phyloP scores from a whole-genome alignment of 2,888 invertebrate species.

The Netelia melanura region DNA sequence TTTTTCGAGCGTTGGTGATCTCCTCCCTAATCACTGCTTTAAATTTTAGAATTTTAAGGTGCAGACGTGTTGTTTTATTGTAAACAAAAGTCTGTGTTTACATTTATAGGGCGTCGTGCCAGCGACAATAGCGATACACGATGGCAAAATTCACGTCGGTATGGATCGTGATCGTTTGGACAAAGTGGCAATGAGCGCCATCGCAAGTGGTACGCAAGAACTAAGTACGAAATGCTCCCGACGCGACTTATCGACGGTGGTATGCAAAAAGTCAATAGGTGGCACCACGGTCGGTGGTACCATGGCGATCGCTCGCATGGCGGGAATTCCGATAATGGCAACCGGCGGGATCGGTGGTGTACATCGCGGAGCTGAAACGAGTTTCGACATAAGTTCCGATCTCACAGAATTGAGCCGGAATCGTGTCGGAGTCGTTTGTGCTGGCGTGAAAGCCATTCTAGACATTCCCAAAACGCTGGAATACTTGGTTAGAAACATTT shows the following conservation, averaged over 20 bases:
- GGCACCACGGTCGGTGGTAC: conserved; percentile 99
- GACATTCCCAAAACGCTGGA: conserved; percentile 98
- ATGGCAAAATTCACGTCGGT: conserved; percentile 94
- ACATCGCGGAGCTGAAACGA: conserved; percentile 94
- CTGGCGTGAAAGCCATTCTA: conserved; percentile 98
- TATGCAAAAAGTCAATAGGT: conserved; percentile 90
- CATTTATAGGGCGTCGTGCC: conserved; percentile 91
- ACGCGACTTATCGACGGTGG: conserved; percentile 92
- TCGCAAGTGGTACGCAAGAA: not conserved
- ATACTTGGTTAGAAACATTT: conserved; percentile 89
- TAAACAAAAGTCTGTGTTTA: not conserved
- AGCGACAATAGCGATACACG: conserved; percentile 96
- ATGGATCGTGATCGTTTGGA: conserved; percentile 88
- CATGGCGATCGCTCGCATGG: conserved; percentile 92
- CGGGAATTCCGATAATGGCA: conserved; percentile 95
- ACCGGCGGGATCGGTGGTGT: conserved; percentile 98
- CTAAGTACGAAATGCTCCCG: conserved; percentile 93
- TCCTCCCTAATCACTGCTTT: too few species aligned
- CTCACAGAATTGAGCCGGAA: conserved; percentile 95
- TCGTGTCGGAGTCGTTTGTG: conserved; percentile 95
- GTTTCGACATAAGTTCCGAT: conserved; percentile 98
- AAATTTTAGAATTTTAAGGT: too few species aligned
- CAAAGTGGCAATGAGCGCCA: conserved; percentile 85
- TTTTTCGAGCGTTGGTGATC: too few species aligned
- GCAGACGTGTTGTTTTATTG: not conserved